phyloP scores from a whole-genome alignment of 2,888 invertebrate species.

The Osmoderma eremita region DNA sequence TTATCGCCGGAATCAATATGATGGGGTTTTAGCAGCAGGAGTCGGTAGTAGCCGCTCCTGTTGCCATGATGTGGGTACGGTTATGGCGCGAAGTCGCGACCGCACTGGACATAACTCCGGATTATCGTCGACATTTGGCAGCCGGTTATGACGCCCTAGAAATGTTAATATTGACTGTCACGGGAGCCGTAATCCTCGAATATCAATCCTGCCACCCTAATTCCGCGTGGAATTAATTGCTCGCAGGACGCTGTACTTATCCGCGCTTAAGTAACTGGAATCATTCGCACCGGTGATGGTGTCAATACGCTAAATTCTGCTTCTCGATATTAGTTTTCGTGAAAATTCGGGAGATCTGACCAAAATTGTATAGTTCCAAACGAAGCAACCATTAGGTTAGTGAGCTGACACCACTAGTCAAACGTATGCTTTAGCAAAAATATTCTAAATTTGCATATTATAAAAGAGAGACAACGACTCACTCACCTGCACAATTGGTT shows the following conservation, averaged over 20 bases:
- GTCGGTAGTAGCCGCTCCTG: conserved; percentile 33
- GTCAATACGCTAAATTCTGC: too few relatives aligned
- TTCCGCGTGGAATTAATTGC: conserved; percentile 41
- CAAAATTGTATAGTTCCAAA: too few relatives aligned
- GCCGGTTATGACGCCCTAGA: conserved; percentile 60
- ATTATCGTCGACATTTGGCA: conserved; percentile 59
- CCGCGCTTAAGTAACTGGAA: neutral
- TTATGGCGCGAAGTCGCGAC: conserved; percentile 49
- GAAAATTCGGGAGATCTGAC: too few relatives aligned
- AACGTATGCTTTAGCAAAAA: too few relatives aligned
- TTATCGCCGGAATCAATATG: conserved; percentile 52
- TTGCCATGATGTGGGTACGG: conserved; percentile 38
- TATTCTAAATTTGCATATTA: too few relatives aligned
- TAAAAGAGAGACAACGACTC: too few relatives aligned
- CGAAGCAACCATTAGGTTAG: too few relatives aligned
- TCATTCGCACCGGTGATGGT: too few relatives aligned
- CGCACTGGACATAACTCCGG: conserved; percentile 59
- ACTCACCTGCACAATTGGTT: too few relatives aligned
- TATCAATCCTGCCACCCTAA: conserved; percentile 37
- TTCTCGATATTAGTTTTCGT: too few relatives aligned
- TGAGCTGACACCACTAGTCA: too few relatives aligned
- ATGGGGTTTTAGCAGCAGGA: conserved; percentile 45
- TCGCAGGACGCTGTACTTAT: conserved; percentile 17
- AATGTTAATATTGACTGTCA: conserved; percentile 62
- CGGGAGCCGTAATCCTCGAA: conserved; percentile 40